Evolutionary conservation across 2,888 invertebrate species (phyloP), one percentile per base, ranked within the genome.

Genomic region (Apocheima hispidaria): DNA sequence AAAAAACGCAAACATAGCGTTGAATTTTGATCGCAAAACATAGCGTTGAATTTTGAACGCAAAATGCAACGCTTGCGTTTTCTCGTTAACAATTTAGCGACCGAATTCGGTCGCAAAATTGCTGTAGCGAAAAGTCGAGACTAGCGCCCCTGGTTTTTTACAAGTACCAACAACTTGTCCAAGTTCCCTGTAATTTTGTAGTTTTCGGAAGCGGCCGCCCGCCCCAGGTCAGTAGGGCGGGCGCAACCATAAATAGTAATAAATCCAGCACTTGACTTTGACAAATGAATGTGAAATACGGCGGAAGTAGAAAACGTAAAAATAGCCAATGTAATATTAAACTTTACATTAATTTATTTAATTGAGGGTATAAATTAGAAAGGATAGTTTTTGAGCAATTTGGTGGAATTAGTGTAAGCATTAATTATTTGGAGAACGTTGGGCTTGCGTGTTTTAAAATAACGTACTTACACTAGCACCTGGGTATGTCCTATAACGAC

Each of bases 191-290:
- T 59, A 10, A 26, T 14, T 16, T 52, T 61, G 61, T 60, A 30
- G 5, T 40, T 44, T 18, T 12, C 14, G 0, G 16, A 30, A 12
- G 5, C 18, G 51, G 9, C 35, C 18, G 41, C 44, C 48, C 43
- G 49, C 48, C 61, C 52, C 20, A 51, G 84, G 84, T 84, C 80
- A 84, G 75, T 82, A 70, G 84, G 82, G 68, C 78, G 75, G 60
- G 52, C 71, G 71, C 35, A 61, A 74, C 78, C 79, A 82, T 82
- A 84, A 83, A 83, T 73, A 76, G 78, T 79, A 82, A 85, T 85
- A 84, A 85, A 84, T 84, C 80, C 76, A 71, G 58, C 75, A 69
- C 80, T 79, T 78, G 85, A 85, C 85, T 83, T 80, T 83, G 84
- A 85, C 81, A 84, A 85, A 85, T 82, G 83, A 78, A 80, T 74